phyloP scores from a whole-genome alignment of 2,888 invertebrate species.

The Pollenia labialis region DNA sequence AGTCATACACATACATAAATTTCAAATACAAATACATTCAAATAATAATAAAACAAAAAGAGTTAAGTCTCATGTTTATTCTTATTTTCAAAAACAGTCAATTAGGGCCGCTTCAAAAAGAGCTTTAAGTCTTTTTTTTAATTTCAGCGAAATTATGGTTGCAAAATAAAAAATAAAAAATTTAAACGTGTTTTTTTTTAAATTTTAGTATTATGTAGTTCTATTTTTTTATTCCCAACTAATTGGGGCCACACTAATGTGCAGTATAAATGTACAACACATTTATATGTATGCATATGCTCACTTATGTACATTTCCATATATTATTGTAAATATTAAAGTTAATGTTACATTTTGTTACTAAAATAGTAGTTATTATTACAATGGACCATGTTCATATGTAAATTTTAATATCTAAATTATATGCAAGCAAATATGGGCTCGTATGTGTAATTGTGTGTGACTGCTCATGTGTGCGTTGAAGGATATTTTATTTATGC shows the following conservation, averaged over 20 bases:
- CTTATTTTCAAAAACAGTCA: background rate
- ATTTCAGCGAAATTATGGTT: too few relatives aligned
- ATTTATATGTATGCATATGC: background rate
- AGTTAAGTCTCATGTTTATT: conserved; percentile 34
- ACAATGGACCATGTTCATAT: conserved; percentile 28
- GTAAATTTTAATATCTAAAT: conserved; percentile 52
- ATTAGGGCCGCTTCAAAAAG: background rate
- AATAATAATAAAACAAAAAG: conserved; percentile 23
- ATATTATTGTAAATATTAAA: conserved; percentile 62
- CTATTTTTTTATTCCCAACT: too few relatives aligned
- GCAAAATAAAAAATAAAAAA: too few relatives aligned
- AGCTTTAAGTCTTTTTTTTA: background rate
- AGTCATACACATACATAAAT: background rate
- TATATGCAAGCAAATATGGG: background rate
- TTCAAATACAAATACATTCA: conserved; percentile 15
- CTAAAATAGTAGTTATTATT: conserved; percentile 62
- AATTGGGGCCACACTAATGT: too few relatives aligned
- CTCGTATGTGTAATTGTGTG: background rate
- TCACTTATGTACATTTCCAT: conserved; percentile 31
- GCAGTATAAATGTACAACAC: background rate
- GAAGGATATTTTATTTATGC: conserved; percentile 7
- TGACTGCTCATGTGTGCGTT: background rate
- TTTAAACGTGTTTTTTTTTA: too few relatives aligned
- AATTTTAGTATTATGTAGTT: too few relatives aligned
- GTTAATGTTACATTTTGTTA: conserved; percentile 67